Base-by-base conservation (phyloP, 2,888 invertebrate genomes). In the Pollenia labialis region DNA sequence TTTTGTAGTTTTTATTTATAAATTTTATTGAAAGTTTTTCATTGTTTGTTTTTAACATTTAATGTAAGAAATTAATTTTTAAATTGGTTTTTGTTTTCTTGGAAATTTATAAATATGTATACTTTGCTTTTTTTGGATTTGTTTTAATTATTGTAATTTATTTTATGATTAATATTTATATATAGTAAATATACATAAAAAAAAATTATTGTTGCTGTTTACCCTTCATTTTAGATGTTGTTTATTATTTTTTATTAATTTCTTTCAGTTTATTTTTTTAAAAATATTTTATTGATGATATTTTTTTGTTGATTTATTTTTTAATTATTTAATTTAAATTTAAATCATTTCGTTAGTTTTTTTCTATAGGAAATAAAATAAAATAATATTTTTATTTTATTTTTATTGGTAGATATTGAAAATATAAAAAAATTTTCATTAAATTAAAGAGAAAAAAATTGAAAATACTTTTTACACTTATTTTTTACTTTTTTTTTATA, bases 171-270 rank as follows among this genome's bases (percentile, higher is more conserved):
- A 58, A 52, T 42, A 60, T 60, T 56, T 54, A 6, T 69, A 52
- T 66, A 56, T 81, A 54, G 12, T 72, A 60, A 64, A 58, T 46
- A 48, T 62, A 68, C 42, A 60, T 83, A 79, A 58, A 48, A 80
- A 82, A 85, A 85, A 75, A 83, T 87, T 88, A 81, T 87, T 87
- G 79, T 81, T 87, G 71, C 75, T 81, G 85, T 81, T 87, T 88
- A 81, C 86, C 85, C 86, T 87, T 89, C 56, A 69, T 89, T 88
- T 86, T 81, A 77, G 79, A 84, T 85, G 87, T 88, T 88, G 18
- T 60, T 69, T 87, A 85, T 85, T 14, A n/a, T 77, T 54, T 81
- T 58, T 80, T 68, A 46, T 77, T 77, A 48, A 64, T 83, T 62
- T 64, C 23, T 64, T 72, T 77, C 52, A 79, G 46, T 54, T 76